Evolutionary conservation across 2,113 vertebrate species (phyloP).

Genomic region (Nicator chloris): DNA sequence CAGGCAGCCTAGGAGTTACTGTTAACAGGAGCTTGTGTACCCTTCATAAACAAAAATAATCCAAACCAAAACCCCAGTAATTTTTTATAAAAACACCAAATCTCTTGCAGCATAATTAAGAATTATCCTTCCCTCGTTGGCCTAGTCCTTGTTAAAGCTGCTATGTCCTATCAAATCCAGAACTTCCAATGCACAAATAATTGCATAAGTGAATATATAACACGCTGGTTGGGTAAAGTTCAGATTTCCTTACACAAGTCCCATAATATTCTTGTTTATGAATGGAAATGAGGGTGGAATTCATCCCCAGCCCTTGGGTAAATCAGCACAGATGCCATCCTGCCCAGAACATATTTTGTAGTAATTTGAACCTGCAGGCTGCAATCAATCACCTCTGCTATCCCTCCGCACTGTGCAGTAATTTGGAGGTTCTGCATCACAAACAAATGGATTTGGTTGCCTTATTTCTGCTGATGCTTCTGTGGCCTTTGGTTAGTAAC

Average conservation of each 20-base stretch:
- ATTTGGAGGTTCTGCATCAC: slow-evolving; percentile 10
- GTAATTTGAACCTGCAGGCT: neutral
- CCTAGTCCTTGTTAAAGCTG: neutral
- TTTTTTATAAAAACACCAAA: neutral
- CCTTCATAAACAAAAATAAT: neutral
- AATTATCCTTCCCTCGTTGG: neutral
- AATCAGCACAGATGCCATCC: neutral
- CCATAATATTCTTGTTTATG: neutral
- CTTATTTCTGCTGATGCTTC: slow-evolving; percentile 4
- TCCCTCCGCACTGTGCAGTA: neutral
- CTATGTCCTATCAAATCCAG: neutral
- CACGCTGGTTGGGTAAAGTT: neutral
- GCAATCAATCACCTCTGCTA: neutral
- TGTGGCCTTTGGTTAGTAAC: neutral
- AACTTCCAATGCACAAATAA: neutral
- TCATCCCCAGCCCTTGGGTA: neutral
- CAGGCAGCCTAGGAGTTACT: neutral
- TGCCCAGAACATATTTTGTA: neutral
- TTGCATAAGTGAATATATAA: neutral
- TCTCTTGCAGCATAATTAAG: neutral
- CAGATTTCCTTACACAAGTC: neutral
- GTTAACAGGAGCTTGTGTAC: neutral
- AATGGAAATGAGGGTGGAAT: neutral
- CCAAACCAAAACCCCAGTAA: neutral
- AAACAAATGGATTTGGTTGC: neutral